These are phyloP conservation scores for Linnaemya vulpina DNA, from an alignment of 2,888 invertebrate genomes.

Conservation along the genomic window DNA sequence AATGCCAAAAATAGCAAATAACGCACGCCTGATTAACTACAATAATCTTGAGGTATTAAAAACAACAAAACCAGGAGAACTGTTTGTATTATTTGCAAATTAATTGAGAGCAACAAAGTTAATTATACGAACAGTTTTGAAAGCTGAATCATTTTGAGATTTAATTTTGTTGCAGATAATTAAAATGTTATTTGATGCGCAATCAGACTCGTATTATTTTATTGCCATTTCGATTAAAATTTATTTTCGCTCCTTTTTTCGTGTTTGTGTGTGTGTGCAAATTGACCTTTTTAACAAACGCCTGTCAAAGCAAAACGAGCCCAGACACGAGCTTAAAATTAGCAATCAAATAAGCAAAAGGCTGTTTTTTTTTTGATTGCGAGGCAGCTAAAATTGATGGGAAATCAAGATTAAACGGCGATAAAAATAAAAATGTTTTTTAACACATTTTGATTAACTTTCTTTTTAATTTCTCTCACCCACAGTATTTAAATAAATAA, in stretches of 20 bases:
- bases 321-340: not conserved
- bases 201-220: not conserved
- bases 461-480: no score
- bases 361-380: not conserved
- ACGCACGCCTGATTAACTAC: conserved; percentile 19
- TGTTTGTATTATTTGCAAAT: not conserved
- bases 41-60: not conserved
- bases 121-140: not conserved
- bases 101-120: not conserved
- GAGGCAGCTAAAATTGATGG: not conserved
- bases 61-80: not conserved
- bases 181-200: not conserved
- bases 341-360: not conserved
- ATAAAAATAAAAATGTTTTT: no score
- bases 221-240: not conserved
- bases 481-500: no score
- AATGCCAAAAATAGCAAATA: conserved; percentile 2
- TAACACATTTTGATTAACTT: no score
- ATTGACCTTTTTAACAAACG: not conserved
- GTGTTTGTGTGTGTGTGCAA: not conserved
- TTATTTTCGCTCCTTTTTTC: no score
- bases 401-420: not conserved
- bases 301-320: not conserved
- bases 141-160: not conserved
- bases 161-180: not conserved